A percentile compares a stretch with the other conserved stretches of the same genome.
These are phyloP conservation scores for Tachina lurida DNA, from an alignment of 2,888 invertebrate genomes.

Conservation along the genomic window DNA sequence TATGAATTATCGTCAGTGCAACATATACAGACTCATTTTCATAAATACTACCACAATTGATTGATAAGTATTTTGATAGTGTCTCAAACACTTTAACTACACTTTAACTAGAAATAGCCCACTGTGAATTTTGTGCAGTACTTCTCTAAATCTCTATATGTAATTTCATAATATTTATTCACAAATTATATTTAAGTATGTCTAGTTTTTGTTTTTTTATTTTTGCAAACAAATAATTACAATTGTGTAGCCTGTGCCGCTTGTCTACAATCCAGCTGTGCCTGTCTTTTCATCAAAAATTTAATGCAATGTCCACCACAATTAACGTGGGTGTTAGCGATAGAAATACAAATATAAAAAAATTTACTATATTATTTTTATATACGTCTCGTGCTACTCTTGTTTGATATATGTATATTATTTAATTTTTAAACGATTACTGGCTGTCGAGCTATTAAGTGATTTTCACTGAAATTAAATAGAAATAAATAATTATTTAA, in stretches of 20 bases:
- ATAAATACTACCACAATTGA: no score
- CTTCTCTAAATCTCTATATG: conserved; percentile 45
- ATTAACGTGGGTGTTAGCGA: conserved; percentile 63
- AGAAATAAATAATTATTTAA: conserved; percentile 32
- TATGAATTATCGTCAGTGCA: no score
- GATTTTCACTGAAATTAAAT: conserved; percentile 40
- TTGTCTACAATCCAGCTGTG: conserved; percentile 68
- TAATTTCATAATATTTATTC: conserved; percentile 31
- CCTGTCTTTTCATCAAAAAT: conserved; percentile 56
- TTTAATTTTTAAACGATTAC: conserved; percentile 56
- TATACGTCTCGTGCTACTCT: neutral
- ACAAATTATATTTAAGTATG: conserved; percentile 21
- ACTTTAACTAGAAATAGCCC: no score
- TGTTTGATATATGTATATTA: conserved; percentile 18
- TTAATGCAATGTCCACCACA: conserved; percentile 51
- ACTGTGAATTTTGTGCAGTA: conserved; percentile 55
- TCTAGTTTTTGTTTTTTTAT: neutral
- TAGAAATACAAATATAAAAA: conserved; percentile 23
- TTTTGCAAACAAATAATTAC: conserved; percentile 4
- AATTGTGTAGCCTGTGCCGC: conserved; percentile 27
- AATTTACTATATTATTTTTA: conserved; percentile 23
- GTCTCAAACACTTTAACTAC: conserved; percentile 13
- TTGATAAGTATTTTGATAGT: no score
- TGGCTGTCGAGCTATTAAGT: conserved; percentile 64
- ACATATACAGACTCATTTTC: no score